Evolutionary conservation across 2,113 vertebrate species (phyloP).

Genomic region (Megaceryle torquata): DNA sequence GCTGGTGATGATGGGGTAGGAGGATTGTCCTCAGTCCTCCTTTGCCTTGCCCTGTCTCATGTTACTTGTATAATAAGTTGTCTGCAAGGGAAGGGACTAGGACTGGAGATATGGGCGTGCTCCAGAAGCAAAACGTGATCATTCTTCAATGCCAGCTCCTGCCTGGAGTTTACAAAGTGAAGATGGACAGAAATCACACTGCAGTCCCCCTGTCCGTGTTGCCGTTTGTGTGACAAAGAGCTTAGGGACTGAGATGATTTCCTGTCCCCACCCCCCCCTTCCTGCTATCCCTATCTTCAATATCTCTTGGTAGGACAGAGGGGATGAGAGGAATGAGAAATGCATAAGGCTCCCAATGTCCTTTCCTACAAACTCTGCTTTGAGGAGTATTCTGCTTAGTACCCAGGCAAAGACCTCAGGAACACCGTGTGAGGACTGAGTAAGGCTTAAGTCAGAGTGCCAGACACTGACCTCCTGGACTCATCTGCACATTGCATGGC

Average conservation of each 20-base stretch:
- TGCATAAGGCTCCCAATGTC: background rate
- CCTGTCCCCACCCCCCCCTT: accelerated
- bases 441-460: background rate
- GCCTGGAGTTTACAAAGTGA: background rate
- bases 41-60: background rate
- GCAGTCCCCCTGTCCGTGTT: background rate
- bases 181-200: background rate
- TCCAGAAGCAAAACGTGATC: background rate
- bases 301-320: background rate
- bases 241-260: too few species aligned
- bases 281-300: accelerated
- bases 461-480: background rate
- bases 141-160: background rate
- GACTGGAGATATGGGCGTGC: accelerated
- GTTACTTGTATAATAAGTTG: too few species aligned
- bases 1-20: background rate
- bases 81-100: background rate
- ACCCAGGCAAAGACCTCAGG: accelerated
- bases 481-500: background rate
- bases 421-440: background rate
- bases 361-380: background rate
- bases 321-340: background rate
- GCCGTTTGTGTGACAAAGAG: background rate
- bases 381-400: background rate
- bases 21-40: background rate